Conservation (phyloP, 2,113 vertebrate genomes). For the Callipepla californica region DNA sequence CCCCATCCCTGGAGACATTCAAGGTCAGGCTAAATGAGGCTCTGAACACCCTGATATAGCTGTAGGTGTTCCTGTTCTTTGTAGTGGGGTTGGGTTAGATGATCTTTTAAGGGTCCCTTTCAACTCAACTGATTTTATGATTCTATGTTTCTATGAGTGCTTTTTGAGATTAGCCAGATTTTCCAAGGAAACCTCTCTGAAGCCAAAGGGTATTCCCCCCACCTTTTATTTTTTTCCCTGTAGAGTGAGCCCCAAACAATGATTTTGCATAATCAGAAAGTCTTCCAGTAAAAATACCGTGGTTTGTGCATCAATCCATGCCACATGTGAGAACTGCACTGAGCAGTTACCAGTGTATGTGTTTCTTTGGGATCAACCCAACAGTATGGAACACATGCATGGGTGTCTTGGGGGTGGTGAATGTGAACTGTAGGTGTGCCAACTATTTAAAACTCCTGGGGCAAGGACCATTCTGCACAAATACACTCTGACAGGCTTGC, state of each 20-base stretch:
- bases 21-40: too few relatives aligned
- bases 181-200: neutral
- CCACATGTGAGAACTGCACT: neutral
- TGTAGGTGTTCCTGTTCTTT: too few relatives aligned
- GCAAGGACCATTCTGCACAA: neutral
- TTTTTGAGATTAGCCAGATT: neutral
- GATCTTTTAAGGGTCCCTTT: too few relatives aligned
- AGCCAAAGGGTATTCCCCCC: neutral
- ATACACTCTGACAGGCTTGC: neutral
- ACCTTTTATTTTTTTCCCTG: neutral
- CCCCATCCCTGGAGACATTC: too few relatives aligned
- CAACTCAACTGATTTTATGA: too few relatives aligned
- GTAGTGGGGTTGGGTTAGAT: too few relatives aligned
- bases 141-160: neutral
- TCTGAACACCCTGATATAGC: too few relatives aligned
- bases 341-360: neutral
- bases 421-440: neutral
- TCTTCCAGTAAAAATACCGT: neutral
- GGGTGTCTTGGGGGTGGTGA: neutral
- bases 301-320: neutral
- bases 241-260: neutral
- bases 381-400: neutral
- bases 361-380: neutral
- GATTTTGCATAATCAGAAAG: neutral
- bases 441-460: neutral